phyloP scores from a whole-genome alignment of 2,113 vertebrate genomes.

The Caracal caracal region DNA sequence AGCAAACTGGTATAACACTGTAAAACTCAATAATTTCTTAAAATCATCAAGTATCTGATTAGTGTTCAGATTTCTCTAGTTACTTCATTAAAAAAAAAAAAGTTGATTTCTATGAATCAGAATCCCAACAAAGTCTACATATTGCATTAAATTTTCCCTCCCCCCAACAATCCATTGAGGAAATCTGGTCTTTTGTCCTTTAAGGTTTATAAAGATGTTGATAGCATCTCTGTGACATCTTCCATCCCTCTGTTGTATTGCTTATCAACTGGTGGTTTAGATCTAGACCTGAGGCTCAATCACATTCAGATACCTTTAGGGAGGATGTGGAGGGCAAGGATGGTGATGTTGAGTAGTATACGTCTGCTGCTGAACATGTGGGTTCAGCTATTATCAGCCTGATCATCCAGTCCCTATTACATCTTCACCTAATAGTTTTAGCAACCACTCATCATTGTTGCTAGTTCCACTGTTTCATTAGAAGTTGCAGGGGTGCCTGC shows the following conservation, averaged over 20 bases:
- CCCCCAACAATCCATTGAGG: not conserved
- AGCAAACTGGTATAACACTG: not conserved
- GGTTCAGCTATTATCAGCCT: not conserved
- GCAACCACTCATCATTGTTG: not conserved
- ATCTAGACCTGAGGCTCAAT: not conserved
- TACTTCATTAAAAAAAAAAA: not conserved
- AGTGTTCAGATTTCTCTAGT: not conserved
- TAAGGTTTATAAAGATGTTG: not conserved
- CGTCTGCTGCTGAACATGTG: not conserved
- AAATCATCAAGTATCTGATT: slow-evolving; percentile 26
- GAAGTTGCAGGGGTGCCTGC: not conserved
- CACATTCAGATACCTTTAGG: not conserved
- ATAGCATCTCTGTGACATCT: not conserved
- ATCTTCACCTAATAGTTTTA: not conserved
- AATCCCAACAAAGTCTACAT: not conserved
- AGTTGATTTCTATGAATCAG: slow-evolving; percentile 19
- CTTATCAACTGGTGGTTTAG: not conserved
- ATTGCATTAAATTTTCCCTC: not conserved
- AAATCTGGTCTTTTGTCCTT: not conserved
- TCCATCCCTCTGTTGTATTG: not conserved
- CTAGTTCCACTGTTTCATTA: not conserved
- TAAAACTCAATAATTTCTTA: slow-evolving; percentile 39
- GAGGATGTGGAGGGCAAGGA: not conserved
- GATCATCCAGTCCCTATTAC: not conserved
- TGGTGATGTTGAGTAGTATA: not conserved